Base-by-base conservation (phyloP, 2,888 invertebrate species). In the Latheticus oryzae region DNA sequence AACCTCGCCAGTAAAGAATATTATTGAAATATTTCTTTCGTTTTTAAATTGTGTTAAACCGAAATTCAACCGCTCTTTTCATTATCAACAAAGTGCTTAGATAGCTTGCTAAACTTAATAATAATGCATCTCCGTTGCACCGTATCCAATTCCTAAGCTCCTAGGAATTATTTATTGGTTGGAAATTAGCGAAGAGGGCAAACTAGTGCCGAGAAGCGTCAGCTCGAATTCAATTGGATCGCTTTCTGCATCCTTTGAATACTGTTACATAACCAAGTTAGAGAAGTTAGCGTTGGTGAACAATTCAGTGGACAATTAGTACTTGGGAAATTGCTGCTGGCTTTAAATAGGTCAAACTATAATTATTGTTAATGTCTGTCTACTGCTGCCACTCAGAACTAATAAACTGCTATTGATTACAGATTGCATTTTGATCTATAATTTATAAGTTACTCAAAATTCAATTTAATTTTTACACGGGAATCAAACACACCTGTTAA, bases 221-320 rank as follows among this genome's bases (percentile, higher is more conserved):
- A 42, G 26, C 40, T 42, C 26, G 42, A 43, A 57, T 45, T 43
- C 21, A 43, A 43, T 57, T 51, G 28, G 45, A 43, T 57, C 45
- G 51, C 32, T 37, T 45, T 37, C 43, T 43, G 50, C 28, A 32
- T 23, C 50, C 62, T 61, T 61, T 64, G 58, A 58, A 62, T 61
- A 58, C 53, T 62, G 60, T 21, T 24, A 52, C 56, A 59, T 65
- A 67, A 67, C 61, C 52, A 48, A 67, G 61, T 67, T 67, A 67
- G 37, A 21, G 40, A 58, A 67, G 63, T 66, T 64, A 65, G 60
- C 51, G 40, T 38, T 40, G 17, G 55, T 17, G 60, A 62, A 65
- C 65, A 64, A 67, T 65, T 61, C 60, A 52, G 47, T 56, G 63
- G 61, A 65, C 65, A 67, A 65, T 67, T 67, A 64, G 63, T 63